These are phyloP conservation scores for Osmerus eperlanus DNA, from an alignment of 2,113 vertebrate genomes.

Conservation along the genomic window DNA sequence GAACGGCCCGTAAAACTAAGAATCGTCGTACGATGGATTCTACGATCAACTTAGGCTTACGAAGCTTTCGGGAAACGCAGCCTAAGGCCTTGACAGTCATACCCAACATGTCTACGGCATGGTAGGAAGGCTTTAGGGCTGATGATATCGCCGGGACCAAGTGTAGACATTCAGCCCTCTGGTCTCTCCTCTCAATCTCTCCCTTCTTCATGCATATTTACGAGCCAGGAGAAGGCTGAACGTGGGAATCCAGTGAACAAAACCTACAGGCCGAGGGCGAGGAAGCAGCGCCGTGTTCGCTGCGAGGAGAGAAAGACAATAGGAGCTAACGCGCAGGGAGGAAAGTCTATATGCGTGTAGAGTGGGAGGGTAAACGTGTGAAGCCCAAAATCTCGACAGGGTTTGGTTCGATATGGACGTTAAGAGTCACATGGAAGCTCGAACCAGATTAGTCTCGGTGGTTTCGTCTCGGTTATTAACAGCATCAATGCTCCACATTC, in stretches of 20 bases:
- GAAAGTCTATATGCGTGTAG: not conserved
- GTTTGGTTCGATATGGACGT: not conserved
- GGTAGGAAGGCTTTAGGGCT: slow-evolving; percentile 16
- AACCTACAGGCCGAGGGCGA: slow-evolving; percentile 12
- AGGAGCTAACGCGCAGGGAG: slow-evolving; percentile 1
- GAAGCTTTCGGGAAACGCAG: too few relatives aligned
- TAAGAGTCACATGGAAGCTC: too few relatives aligned
- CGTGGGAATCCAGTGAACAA: slow-evolving; percentile 18
- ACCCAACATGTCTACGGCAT: not conserved
- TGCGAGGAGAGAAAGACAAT: not conserved
- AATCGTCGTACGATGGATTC: too few relatives aligned
- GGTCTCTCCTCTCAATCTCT: slow-evolving; percentile 2
- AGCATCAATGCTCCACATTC: not conserved
- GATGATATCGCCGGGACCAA: slow-evolving; percentile 22
- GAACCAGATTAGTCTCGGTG: not conserved
- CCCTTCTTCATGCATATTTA: slow-evolving; percentile 38
- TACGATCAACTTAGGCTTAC: too few relatives aligned
- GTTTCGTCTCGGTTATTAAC: not conserved
- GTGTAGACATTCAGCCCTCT: slow-evolving; percentile 23
- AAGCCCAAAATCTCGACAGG: not conserved
- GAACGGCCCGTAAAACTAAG: too few relatives aligned
- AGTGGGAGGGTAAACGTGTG: not conserved
- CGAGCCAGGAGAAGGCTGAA: slow-evolving; percentile 23
- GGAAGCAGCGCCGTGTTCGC: not conserved
- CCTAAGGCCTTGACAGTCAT: slow-evolving; percentile 8